phyloP scores from a whole-genome alignment of 2,113 vertebrate species.

The Colinus virginianus region DNA sequence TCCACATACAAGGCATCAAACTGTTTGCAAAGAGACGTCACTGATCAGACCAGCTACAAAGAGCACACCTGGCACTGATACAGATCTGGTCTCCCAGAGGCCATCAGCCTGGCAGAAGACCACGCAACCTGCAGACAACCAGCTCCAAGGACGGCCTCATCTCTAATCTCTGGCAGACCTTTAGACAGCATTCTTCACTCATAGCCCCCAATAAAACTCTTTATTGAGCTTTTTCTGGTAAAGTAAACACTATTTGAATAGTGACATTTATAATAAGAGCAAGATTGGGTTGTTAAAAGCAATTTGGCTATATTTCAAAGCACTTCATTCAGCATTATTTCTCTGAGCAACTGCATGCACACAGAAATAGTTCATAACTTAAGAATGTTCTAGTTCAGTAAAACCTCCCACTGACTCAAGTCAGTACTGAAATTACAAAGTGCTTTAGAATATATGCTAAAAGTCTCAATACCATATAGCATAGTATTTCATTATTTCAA shows the following conservation, averaged over 20 bases:
- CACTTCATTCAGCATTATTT: neutral
- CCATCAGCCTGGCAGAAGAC: neutral
- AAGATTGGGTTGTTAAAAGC: neutral
- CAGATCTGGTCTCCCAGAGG: neutral
- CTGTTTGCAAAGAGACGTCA: neutral
- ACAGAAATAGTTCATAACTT: neutral
- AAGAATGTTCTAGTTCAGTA: neutral
- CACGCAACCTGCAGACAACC: neutral
- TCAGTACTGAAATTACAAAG: neutral
- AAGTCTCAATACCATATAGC: neutral
- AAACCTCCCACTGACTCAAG: neutral
- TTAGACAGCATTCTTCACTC: neutral
- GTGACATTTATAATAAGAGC: neutral
- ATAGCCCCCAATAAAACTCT: conserved; percentile 28
- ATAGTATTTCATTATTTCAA: neutral
- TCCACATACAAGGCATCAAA: neutral
- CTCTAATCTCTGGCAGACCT: conserved; percentile 30
- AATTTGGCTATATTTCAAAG: neutral
- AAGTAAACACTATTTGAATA: conserved; percentile 38
- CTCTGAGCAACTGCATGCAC: neutral
- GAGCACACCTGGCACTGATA: too few species aligned
- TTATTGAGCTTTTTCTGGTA: neutral
- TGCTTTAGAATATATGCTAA: neutral
- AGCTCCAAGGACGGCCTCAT: neutral
- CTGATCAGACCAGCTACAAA: neutral